Base-by-base conservation (phyloP, 2,888 invertebrate genomes). In the Phengaris alcon region DNA sequence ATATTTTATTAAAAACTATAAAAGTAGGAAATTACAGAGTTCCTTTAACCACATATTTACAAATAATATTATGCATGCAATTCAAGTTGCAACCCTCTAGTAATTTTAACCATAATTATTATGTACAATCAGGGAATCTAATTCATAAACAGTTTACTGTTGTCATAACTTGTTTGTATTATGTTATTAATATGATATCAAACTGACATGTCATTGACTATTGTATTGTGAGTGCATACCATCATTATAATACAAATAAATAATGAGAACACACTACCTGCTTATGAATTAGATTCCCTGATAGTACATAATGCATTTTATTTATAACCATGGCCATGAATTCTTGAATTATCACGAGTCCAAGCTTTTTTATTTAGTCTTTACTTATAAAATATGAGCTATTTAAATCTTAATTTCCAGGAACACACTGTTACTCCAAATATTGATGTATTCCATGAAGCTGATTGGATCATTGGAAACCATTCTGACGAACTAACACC, bases 401-500 rank as follows among this genome's bases (percentile, higher is more conserved):
- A 9, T 64, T 59, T 10, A 9, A 22, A 10, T 35, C 12, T 12
- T 64, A 5, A 64, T 73, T 91, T 94, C 73, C 81, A 96, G 96
- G 95, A 95, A 79, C 92, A 88, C 82, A 94, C 95, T 4, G 94
- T 98, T 75, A 94, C 97, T 73, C 96, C 96, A 10, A 94, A 95
- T 78, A 86, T 94, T 74, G 94, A 94, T 78, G 84, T 95, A 68
- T 97, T 96, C 83, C 95, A 96, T 9, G 94, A 96, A n/a, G 94
- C 94, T 51, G 97, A 98, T 84, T 99, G 99, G 98, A 91, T 99
- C 74, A 98, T 99, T 86, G 99, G 99, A 74, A 99, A 99, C 90
- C 99, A 99, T 93, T 98, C 99, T 13, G 99, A 99, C 93, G 99
- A 99, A 87, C 90, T 99, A n/a, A 99, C 99, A 9, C 99, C 99